Percentiles rank a stretch among this genome's conserved stretches.
Conservation (phyloP, 2,113 vertebrate genomes). For the Dascyllus trimaculatus region DNA sequence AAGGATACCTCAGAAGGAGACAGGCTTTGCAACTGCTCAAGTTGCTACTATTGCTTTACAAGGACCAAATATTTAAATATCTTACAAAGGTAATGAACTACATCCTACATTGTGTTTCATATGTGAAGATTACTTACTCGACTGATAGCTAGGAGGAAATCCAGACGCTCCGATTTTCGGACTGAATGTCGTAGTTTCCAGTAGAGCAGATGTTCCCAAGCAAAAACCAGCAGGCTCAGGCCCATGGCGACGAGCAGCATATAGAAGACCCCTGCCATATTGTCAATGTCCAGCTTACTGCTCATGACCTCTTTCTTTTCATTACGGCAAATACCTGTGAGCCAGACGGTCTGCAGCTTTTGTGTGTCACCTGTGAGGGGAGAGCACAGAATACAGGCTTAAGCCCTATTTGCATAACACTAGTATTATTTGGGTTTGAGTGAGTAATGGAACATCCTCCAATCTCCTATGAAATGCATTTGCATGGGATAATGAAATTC, state of each 20-base stretch:
- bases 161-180: conserved; percentile 88
- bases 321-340: conserved; percentile 97
- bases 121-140: conserved; percentile 80
- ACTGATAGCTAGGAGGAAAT: conserved; percentile 95
- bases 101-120: too few species aligned
- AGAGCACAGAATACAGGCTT: background rate
- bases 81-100: background rate
- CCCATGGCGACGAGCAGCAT: conserved; percentile 99
- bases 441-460: conserved; percentile 19
- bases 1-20: background rate
- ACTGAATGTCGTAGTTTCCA: conserved; percentile 95
- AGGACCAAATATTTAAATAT: background rate
- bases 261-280: conserved; percentile 99
- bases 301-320: conserved; percentile 99
- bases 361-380: conserved; percentile 91
- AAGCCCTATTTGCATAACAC: conserved; percentile 18
- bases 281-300: conserved; percentile 98
- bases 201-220: conserved; percentile 97
- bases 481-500: conserved; percentile 36
- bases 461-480: background rate
- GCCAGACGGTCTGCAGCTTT: conserved; percentile 97
- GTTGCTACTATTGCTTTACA: background rate
- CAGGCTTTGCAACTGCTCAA: background rate
- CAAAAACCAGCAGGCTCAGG: conserved; percentile 95
- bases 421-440: background rate